phyloP scores from a whole-genome alignment of 2,113 vertebrate genomes.

The Zingel zingel region DNA sequence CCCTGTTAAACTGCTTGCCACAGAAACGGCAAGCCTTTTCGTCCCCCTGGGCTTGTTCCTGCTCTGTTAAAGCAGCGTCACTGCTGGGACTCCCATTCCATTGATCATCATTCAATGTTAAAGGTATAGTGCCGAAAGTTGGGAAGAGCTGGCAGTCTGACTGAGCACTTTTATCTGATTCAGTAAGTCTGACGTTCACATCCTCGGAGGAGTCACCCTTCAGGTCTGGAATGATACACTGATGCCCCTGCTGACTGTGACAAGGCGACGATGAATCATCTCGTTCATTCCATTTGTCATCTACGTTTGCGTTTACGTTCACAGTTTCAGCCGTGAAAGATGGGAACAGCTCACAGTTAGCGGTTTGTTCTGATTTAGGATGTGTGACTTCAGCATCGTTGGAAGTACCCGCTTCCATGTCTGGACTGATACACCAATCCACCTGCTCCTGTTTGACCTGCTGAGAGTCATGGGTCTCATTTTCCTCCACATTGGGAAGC shows the following conservation, averaged over 20 bases:
- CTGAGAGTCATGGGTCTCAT: background rate
- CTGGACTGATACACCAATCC: background rate
- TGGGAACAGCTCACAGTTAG: background rate
- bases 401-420: background rate
- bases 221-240: background rate
- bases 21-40: slow-evolving; percentile 20
- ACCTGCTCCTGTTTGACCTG: slow-evolving; percentile 33
- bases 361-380: background rate
- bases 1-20: background rate
- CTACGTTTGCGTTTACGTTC: background rate
- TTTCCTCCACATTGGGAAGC: background rate
- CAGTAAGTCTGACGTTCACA: background rate
- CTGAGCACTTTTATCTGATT: background rate
- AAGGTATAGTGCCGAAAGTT: background rate
- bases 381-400: background rate
- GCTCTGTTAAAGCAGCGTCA: background rate
- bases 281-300: background rate
- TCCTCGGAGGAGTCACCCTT: background rate
- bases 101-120: background rate
- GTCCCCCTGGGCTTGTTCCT: background rate
- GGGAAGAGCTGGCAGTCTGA: background rate
- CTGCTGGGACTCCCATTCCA: background rate
- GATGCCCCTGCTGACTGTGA: background rate
- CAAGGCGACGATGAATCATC: background rate
- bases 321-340: background rate